Evolutionary conservation across 2,888 invertebrate genomes (phyloP), one percentile per base, ranked within the genome.

Genomic region (Tigriopus californicus): DNA sequence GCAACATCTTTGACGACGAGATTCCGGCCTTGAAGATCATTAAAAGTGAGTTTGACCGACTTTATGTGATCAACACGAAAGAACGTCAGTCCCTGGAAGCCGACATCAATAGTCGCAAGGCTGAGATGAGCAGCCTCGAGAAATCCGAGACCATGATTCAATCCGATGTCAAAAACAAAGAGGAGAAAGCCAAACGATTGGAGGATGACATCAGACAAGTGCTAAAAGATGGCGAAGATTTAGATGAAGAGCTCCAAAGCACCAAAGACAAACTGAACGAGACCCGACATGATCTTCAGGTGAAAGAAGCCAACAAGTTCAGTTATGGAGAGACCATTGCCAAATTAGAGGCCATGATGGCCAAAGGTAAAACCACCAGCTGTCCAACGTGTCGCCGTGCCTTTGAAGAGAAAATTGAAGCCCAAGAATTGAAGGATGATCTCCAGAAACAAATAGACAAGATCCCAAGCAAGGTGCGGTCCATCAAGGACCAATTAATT

Each of bases 201-300:
- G n/a, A 41, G 15, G 18, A 54, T 11, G 41, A 40, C 13, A 33
- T 54, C 41, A 25, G 24, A 10, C n/a, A n/a, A 15, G n/a, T 40
- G 13, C 24, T 49, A 11, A 33, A 33, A 6, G 40, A 12, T 6
- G 40, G 13, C n/a, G 58, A 58, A 5, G 52, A 61, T 33, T 64
- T 64, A 33, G 60, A 60, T 22, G 41, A 58, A 47, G 61, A 62
- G 25, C 25, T 58, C 3, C 25, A 33, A 25, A 49, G 22, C 11
- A 15, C 58, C 33, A 58, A 44, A 47, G 57, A 20, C 56, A 62
- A 66, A 42, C 60, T 69, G 57, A 63, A 65, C 15, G 63, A 67
- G 20, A 54, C 68, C 41, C 63, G 65, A 47, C 68, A 70, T 54
- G 72, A 75, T 62, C 73, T 76, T 64, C 61, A 68, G 0, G 70